These are phyloP conservation scores for Hoplodrina blanda DNA, from an alignment of 2,888 invertebrate genomes.

Conservation along the genomic window DNA sequence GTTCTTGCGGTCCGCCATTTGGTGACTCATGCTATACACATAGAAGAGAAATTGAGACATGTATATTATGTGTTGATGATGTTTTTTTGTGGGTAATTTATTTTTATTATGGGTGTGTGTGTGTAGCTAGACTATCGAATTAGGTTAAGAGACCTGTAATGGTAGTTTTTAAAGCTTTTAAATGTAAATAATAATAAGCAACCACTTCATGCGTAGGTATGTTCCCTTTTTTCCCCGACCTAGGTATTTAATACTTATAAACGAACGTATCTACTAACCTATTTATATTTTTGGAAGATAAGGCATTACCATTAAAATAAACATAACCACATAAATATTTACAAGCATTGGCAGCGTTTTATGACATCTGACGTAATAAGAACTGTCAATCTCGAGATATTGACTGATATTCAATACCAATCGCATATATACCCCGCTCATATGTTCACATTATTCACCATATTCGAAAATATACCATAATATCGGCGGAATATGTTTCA, in stretches of 20 bases:
- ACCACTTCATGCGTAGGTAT: no score
- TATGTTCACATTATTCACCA: slow-evolving; percentile 34
- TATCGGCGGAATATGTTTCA: neutral
- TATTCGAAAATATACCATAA: slow-evolving; percentile 20
- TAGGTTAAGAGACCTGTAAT: no score
- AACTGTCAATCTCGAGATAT: slow-evolving; percentile 66
- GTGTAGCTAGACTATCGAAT: no score
- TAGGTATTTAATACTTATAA: neutral
- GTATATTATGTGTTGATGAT: no score
- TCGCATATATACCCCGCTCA: slow-evolving; percentile 12
- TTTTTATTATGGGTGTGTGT: no score
- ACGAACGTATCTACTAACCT: slow-evolving; percentile 1
- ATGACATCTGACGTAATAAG: slow-evolving; percentile 68
- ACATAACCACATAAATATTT: slow-evolving; percentile 52
- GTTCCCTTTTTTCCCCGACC: neutral
- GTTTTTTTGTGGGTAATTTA: no score
- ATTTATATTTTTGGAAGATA: slow-evolving; percentile 31
- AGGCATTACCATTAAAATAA: slow-evolving; percentile 35
- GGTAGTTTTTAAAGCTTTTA: no score
- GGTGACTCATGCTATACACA: no score
- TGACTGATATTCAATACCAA: slow-evolving; percentile 61
- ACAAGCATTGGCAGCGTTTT: slow-evolving; percentile 55
- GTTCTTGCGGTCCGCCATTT: no score
- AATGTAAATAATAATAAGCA: no score
- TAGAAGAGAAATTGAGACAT: no score